Evolutionary conservation across 2,113 vertebrate species (phyloP).

Genomic region (Calypte anna): DNA sequence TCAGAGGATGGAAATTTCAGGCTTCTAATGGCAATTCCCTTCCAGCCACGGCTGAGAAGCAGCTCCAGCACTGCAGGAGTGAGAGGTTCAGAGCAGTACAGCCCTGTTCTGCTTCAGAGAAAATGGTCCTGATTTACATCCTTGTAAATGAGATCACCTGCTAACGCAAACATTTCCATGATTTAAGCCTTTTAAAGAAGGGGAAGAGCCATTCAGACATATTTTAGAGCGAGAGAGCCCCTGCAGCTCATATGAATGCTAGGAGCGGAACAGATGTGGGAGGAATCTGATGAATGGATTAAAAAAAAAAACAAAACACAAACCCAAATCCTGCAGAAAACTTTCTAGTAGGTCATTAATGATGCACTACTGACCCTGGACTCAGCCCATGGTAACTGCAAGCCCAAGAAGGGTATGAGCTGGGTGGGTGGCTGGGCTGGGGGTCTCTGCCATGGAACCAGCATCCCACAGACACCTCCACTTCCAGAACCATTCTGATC

Average conservation of each 20-base stretch:
- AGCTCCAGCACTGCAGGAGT: accelerated
- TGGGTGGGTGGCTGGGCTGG: accelerated
- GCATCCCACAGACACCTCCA: background rate
- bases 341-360: background rate
- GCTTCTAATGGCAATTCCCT: background rate
- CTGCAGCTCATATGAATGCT: background rate
- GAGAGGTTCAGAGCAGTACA: background rate
- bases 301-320: background rate
- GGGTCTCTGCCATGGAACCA: background rate
- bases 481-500: background rate
- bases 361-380: accelerated
- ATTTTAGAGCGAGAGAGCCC: background rate
- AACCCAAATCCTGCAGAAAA: background rate
- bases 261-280: background rate
- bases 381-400: background rate
- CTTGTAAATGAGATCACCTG: background rate
- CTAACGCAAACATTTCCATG: background rate
- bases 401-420: background rate
- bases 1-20: background rate
- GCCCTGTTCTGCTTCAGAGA: background rate
- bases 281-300: background rate
- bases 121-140: background rate
- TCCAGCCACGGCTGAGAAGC: background rate
- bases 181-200: background rate
- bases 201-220: background rate